Evolutionary conservation across 2,113 vertebrate species (phyloP), one percentile per base, ranked within the genome.

Genomic region (Circaetus gallicus): DNA sequence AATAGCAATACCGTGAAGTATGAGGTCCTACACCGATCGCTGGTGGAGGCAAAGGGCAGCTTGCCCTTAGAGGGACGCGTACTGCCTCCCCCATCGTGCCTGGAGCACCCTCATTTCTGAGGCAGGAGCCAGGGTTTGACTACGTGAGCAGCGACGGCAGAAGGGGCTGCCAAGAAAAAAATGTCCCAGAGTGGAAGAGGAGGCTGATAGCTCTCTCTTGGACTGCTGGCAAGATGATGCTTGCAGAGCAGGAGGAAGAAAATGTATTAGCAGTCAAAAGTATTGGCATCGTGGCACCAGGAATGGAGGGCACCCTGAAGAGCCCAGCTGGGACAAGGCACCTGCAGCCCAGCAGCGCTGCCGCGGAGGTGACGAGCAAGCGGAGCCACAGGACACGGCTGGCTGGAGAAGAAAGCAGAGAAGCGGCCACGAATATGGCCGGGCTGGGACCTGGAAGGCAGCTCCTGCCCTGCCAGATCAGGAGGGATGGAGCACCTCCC

Each of bases 361-460:
- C 42, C 4, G 2, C 4, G 1, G 31, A 34, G n/a, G 52, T 22
- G 10, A 56, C 1, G 4, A 62, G 65, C 34, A 34, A 65, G 59
- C 6, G 13, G n/a, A 74, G 43, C 53, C n/a, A 34, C 31, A 29
- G 62, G 42, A 12, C 24, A 25, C 0, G 0, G 36, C 62, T 63
- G 76, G 13, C 42, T 71, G 56, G 71, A 82, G 43, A 59, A 28
- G 12, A 83, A 50, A 77, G 56, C 58, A 76, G 71, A 61, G 38
- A 56, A 72, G n/a, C 1, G 2, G 38, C 21, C 53, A 6, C 1
- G 8, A 62, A 24, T 36, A 31, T 1, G 1, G 28, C 28, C 1
- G 5, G 16, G 13, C 45, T 70, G 53, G n/a, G 58, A 65, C 29
- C 49, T 77, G 72, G 66, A 56, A 63, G 40, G 36, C 32, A 47